These are phyloP conservation scores for Lithophane semibrunnea DNA, from an alignment of 2,888 invertebrate genomes.

Conservation along the genomic window DNA sequence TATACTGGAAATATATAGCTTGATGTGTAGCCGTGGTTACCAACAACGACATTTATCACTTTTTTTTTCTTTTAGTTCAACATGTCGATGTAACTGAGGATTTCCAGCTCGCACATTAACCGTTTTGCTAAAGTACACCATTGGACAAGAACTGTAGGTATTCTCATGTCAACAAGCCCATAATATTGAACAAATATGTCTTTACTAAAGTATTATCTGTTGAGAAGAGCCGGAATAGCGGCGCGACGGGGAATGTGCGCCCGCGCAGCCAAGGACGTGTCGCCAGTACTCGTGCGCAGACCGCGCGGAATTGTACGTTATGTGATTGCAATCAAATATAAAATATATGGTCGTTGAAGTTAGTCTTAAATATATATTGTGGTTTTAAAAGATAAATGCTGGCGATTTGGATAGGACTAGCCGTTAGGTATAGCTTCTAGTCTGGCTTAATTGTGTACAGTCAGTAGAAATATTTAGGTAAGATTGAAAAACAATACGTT, in stretches of 20 bases:
- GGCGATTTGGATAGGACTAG: not conserved
- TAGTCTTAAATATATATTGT: not conserved
- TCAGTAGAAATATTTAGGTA: not conserved
- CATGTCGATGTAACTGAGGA: too few relatives aligned
- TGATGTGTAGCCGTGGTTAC: too few relatives aligned
- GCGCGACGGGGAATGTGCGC: constrained; percentile 78
- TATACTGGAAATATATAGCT: too few relatives aligned
- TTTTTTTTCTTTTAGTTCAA: too few relatives aligned
- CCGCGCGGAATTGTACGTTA: constrained; percentile 29
- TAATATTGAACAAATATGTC: constrained; percentile 10
- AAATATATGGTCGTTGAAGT: not conserved
- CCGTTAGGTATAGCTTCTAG: not conserved
- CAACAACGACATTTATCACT: too few relatives aligned
- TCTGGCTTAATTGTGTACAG: not conserved
- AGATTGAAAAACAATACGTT: not conserved
- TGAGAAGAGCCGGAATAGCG: constrained; percentile 74
- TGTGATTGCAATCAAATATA: not conserved
- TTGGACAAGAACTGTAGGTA: not conserved
- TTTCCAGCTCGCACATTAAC: too few relatives aligned
- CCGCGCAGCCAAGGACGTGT: constrained; percentile 79
- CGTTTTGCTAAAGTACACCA: not conserved
- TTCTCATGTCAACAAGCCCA: not conserved
- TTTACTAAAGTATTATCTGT: constrained; percentile 7
- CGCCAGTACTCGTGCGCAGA: constrained; percentile 30
- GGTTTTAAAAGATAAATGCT: not conserved